Evolutionary conservation across 2,797 vertebrate genomes (phyloP).

Genomic region (Rhyacichthys aspro): DNA sequence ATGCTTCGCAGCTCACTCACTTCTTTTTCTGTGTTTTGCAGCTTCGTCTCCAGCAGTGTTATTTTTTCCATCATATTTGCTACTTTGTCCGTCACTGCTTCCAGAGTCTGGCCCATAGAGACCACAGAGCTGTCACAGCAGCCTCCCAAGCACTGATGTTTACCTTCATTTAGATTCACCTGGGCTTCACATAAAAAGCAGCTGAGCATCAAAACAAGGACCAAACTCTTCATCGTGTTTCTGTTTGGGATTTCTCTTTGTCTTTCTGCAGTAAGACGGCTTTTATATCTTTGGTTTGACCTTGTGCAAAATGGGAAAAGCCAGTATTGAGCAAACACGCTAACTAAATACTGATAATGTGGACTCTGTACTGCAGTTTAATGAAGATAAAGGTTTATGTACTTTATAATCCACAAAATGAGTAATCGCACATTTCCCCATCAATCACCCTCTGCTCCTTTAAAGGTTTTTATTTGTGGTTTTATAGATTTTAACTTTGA

Average conservation of each 20-base stretch:
- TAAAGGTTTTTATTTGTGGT: too few species aligned
- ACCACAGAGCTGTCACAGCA: conserved; percentile 15
- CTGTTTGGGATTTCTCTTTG: neutral
- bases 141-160: neutral
- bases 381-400: too few species aligned
- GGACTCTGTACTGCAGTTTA: too few species aligned
- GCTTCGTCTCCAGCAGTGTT: conserved; percentile 32
- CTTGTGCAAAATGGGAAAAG: conserved; percentile 4
- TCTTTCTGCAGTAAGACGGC: neutral
- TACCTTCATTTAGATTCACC: neutral
- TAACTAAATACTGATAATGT: too few species aligned
- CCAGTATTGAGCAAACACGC: too few species aligned
- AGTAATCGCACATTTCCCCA: too few species aligned
- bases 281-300: conserved; percentile 13
- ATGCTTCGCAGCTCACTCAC: conserved; percentile 44
- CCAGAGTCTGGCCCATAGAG: conserved; percentile 20
- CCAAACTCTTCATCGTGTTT: conserved; percentile 32
- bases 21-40: conserved; percentile 36
- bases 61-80: conserved; percentile 38
- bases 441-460: too few species aligned
- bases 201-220: conserved; percentile 25
- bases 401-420: too few species aligned
- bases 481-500: too few species aligned
- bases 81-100: conserved; percentile 35
- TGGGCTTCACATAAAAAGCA: conserved; percentile 11